A percentile compares a stretch with the other conserved stretches of the same genome.
phyloP scores from a whole-genome alignment of 2,888 invertebrate genomes.

The Campoplex nolae region DNA sequence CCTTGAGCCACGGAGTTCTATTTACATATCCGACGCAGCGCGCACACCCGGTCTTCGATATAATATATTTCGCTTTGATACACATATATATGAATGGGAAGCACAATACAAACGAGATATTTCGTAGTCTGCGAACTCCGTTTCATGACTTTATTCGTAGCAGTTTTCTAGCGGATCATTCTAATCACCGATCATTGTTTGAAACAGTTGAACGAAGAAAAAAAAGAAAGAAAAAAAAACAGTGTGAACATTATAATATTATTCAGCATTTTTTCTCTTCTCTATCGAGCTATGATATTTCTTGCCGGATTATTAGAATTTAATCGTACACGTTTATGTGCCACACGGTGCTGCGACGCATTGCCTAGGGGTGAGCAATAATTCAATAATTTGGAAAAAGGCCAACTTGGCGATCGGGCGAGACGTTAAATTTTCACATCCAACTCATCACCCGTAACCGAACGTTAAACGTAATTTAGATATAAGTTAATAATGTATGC shows the following conservation, averaged over 20 bases:
- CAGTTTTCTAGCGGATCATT: neutral
- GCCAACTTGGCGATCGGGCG: conserved; percentile 50
- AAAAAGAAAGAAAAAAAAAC: neutral
- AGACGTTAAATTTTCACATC: conserved; percentile 43
- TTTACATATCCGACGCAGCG: conserved; percentile 75
- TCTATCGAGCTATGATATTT: neutral
- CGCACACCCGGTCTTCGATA: conserved; percentile 40
- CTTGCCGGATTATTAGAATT: neutral
- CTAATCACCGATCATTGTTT: neutral
- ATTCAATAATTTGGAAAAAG: conserved; percentile 49
- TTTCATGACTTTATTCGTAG: neutral
- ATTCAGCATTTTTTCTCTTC: neutral
- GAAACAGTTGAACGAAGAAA: neutral
- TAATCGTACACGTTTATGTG: neutral
- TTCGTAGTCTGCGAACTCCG: neutral
- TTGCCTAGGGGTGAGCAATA: conserved; percentile 26
- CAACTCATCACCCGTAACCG: conserved; percentile 17
- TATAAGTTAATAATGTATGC: conserved; percentile 6
- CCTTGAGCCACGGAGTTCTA: conserved; percentile 77
- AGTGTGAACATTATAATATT: too few relatives aligned
- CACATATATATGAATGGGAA: conserved; percentile 2
- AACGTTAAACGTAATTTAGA: conserved; percentile 15
- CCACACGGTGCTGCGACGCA: neutral
- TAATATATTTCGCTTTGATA: conserved; percentile 1
- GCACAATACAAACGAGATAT: neutral